Evolutionary conservation across 2,113 vertebrate genomes (phyloP), one percentile per base, ranked within the genome.

Genomic region (Sinocyclocheilus grahami): DNA sequence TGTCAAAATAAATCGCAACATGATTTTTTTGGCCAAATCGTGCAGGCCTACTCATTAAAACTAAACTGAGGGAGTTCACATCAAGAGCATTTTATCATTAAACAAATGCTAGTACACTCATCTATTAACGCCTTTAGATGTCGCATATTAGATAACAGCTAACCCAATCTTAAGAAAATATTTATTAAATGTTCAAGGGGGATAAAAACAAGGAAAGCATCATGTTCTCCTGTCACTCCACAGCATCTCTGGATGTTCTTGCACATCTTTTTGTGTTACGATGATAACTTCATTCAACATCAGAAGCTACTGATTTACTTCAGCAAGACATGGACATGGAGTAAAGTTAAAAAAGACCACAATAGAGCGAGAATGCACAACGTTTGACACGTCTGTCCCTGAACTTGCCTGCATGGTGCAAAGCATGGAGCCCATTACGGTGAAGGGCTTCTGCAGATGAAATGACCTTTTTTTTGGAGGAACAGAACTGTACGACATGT

Each of bases 401-500:
- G 82, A 83, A 60, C 22, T 42, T 12, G 46, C 10, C 22, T 14
- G 33, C 30, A 30, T 30, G 30, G 18, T n/a, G n/a, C 3, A 20
- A 60, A 82, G 55, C 27, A 74, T 39, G 58, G 16, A 58, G 86
- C 60, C 58, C 33, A 83, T 53, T 76, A 48, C 46, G 12, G 51
- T 58, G 22, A 65, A 65, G 84, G 72, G 27, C 46, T 53, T 62
- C 37, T 33, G 58, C 46, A 37, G 24, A 67, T 77, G 60, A 58
- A 81, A 33, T 82, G 42, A 69, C 58, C 78, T 85, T 85, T 53
- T 53, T n/a, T 30, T 88, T 60, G 16, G 74, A 22, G 53, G 22
- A 81, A 71, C 51, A 46, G 86, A 46, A 75, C 48, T 27, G 82
- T 33, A 72, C 82, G 30, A 72, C 65, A 80, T 69, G 46, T 84